Evolutionary conservation across 2,113 vertebrate species (phyloP).

Genomic region (Dasyurus viverrinus): DNA sequence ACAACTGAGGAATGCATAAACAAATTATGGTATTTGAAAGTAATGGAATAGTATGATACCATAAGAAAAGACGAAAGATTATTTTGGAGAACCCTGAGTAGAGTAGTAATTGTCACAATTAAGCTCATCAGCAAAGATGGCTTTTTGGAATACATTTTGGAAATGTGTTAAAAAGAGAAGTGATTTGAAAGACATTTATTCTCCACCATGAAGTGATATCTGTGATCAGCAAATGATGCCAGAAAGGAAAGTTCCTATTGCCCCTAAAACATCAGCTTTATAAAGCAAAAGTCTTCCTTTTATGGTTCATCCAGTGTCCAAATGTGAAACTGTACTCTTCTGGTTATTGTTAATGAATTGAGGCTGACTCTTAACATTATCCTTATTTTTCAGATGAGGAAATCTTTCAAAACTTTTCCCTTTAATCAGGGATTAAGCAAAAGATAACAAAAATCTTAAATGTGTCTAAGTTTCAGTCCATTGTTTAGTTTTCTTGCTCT

Average conservation of each 20-base stretch:
- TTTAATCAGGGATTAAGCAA: background rate
- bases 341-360: background rate
- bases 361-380: background rate
- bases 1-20: background rate
- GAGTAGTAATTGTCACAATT: background rate
- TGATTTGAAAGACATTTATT: background rate
- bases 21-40: background rate
- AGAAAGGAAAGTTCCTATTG: background rate
- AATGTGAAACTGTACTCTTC: background rate
- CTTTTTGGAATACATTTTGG: background rate
- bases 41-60: background rate
- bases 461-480: background rate
- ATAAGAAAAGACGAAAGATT: background rate
- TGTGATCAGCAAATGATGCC: background rate
- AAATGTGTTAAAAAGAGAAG: background rate
- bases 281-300: background rate
- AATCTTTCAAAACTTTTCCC: background rate
- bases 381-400: background rate
- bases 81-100: background rate
- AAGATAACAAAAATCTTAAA: background rate
- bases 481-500: background rate
- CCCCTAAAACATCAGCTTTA: background rate
- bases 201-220: background rate
- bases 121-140: background rate
- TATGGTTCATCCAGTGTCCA: background rate